These are phyloP conservation scores for Neopipo cinnamomea DNA, from an alignment of 2,113 vertebrate species.

Conservation along the genomic window DNA sequence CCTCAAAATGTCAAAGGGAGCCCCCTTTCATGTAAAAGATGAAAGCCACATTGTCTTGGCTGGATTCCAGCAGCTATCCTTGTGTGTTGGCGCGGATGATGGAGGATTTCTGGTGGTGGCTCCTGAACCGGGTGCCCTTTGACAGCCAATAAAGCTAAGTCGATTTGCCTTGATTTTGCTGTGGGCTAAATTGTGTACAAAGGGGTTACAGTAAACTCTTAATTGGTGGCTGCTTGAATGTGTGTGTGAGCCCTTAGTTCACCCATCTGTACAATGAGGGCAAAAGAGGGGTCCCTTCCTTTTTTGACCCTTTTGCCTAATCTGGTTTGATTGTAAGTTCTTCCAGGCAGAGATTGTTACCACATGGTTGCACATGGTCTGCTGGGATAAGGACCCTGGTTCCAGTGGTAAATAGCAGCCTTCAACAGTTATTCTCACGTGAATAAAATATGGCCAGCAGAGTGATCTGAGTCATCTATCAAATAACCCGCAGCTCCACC, in stretches of 20 bases:
- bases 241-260: neutral
- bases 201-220: constrained; percentile 24
- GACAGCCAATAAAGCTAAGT: constrained; percentile 3
- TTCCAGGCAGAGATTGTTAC: constrained; percentile 22
- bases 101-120: constrained; percentile 30
- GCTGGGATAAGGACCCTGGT: neutral
- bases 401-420: neutral
- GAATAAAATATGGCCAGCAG: neutral
- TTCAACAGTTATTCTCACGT: neutral
- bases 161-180: neutral
- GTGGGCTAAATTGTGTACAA: neutral
- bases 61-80: constrained; percentile 14
- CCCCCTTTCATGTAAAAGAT: constrained; percentile 46
- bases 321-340: neutral
- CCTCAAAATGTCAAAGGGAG: constrained; percentile 36
- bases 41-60: constrained; percentile 32
- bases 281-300: neutral
- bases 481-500: constrained; percentile 13
- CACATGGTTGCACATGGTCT: neutral
- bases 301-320: neutral
- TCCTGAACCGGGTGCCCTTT: constrained; percentile 3
- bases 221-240: neutral
- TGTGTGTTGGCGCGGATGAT: constrained; percentile 11
- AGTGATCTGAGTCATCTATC: neutral
- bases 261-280: neutral